These are phyloP conservation scores for Ameiurus melas DNA, from an alignment of 2,113 vertebrate genomes.

Conservation along the genomic window DNA sequence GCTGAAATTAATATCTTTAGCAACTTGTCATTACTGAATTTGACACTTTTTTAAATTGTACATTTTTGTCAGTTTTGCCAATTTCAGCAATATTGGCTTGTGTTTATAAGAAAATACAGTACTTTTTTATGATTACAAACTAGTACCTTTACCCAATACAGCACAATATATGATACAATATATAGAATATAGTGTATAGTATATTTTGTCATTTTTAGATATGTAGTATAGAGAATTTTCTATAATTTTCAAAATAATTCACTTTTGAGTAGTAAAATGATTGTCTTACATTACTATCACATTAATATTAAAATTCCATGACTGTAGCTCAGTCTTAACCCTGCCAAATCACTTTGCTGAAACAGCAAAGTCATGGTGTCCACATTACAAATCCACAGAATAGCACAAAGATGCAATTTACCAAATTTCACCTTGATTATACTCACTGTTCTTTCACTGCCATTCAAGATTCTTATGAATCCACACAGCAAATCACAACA, in stretches of 20 bases:
- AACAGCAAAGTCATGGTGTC: background rate
- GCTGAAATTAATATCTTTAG: no score
- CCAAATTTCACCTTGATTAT: background rate
- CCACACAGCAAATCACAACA: background rate
- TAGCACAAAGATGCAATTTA: background rate
- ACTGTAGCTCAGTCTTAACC: background rate
- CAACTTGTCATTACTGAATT: no score
- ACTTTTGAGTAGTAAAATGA: background rate
- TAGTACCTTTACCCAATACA: no score
- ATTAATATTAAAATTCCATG: background rate
- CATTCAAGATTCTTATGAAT: background rate
- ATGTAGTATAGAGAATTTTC: background rate
- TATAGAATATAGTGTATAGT: no score
- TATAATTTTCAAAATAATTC: no score
- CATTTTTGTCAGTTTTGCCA: no score
- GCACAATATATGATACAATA: no score
- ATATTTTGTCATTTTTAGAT: background rate
- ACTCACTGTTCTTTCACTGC: background rate
- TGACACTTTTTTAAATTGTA: no score
- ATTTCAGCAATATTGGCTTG: no score
- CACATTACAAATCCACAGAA: background rate
- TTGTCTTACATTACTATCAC: background rate
- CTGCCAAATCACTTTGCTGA: background rate
- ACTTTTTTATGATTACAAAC: no score
- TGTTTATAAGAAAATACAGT: no score